Percentiles rank a stretch among this genome's conserved stretches.
phyloP scores from a whole-genome alignment of 1,140 invertebrate species.

The Rhopalosiphum padi region DNA sequence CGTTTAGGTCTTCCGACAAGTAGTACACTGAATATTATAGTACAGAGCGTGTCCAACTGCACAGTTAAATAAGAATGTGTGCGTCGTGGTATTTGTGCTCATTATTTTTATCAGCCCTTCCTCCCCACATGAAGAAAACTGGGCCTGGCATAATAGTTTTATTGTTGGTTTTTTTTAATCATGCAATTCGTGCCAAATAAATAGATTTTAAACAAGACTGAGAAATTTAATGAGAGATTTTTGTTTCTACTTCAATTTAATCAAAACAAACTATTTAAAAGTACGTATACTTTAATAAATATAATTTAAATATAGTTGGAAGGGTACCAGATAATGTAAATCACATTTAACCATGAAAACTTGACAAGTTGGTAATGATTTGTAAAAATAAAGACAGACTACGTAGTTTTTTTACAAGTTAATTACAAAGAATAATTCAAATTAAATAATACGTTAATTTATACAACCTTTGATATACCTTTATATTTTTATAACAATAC shows the following conservation, averaged over 20 bases:
- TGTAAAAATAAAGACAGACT: background rate
- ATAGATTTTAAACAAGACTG: background rate
- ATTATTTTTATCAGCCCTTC: background rate
- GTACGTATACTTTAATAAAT: background rate
- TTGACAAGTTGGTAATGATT: constrained; percentile 17
- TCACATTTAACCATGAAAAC: background rate
- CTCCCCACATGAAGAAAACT: background rate
- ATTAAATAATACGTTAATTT: background rate
- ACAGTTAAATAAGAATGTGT: background rate
- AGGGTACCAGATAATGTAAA: background rate
- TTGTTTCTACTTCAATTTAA: constrained; percentile 7
- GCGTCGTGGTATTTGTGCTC: background rate
- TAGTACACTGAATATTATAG: background rate
- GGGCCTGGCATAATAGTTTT: background rate
- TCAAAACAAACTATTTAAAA: background rate
- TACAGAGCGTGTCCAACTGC: background rate
- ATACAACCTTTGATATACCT: background rate
- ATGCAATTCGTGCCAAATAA: constrained; percentile 14
- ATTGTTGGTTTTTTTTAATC: background rate
- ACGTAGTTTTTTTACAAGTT: background rate
- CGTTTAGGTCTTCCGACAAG: background rate
- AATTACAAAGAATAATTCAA: background rate
- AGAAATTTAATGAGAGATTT: constrained; percentile 19
- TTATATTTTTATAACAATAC: background rate
- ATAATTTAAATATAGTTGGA: background rate